Percentiles rank a stretch among this genome's conserved stretches.
Conservation (phyloP, 2,113 vertebrate genomes). For the Marmota monax region DNA sequence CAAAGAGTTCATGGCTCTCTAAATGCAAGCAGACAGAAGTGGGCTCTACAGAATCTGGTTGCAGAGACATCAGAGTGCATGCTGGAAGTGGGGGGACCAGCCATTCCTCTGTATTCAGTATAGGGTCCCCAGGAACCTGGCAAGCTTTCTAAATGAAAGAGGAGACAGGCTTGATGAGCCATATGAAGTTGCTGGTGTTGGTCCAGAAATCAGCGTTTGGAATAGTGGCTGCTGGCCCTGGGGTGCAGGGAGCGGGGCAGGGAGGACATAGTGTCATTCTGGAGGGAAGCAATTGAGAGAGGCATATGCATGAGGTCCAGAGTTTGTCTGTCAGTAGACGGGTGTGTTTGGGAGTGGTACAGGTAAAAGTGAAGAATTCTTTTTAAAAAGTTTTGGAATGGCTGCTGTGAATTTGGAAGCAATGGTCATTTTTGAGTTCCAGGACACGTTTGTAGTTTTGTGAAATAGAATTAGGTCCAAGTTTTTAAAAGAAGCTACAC, state of each 20-base stretch:
- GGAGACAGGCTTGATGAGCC: conserved; percentile 70
- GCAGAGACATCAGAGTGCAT: neutral
- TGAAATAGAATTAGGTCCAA: neutral
- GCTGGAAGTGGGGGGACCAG: neutral
- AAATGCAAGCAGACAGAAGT: neutral
- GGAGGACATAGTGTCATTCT: conserved; percentile 70
- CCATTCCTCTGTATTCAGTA: conserved; percentile 61
- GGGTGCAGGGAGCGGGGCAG: conserved; percentile 36
- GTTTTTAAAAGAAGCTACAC: neutral
- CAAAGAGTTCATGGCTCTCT: neutral
- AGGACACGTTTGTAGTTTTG: neutral
- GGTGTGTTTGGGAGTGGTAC: conserved; percentile 51
- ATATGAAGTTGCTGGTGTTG: conserved; percentile 83
- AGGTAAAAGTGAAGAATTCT: conserved; percentile 54
- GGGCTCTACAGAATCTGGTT: neutral
- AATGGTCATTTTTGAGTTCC: conserved; percentile 25
- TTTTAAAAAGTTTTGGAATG: conserved; percentile 49
- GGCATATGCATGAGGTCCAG: conserved; percentile 56
- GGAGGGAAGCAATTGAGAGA: conserved; percentile 55
- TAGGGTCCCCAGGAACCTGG: conserved; percentile 83
- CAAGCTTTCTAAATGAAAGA: conserved; percentile 81
- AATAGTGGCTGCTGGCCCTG: conserved; percentile 77
- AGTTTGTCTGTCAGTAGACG: conserved; percentile 63
- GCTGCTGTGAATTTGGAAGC: conserved; percentile 51
- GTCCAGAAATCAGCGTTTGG: conserved; percentile 84